Percentiles rank a stretch among this genome's conserved stretches.
These are phyloP conservation scores for Schizaphis graminum DNA, from an alignment of 2,888 invertebrate genomes.

Conservation along the genomic window DNA sequence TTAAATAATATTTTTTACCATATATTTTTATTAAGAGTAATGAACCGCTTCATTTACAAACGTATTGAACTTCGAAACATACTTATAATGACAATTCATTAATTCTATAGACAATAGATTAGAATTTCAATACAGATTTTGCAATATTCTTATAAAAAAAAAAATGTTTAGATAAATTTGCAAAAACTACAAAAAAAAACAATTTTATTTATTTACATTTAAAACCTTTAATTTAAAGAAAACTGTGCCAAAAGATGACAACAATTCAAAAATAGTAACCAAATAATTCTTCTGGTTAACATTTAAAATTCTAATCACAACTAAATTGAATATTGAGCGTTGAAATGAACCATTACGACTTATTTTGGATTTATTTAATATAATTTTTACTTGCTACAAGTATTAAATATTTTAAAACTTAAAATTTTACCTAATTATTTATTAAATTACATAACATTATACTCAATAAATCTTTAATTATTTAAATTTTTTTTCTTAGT, in stretches of 20 bases:
- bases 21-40: not conserved
- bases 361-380: slow-evolving; percentile 4
- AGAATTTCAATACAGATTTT: not conserved
- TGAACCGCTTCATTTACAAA: not conserved
- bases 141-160: not conserved
- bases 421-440: not conserved
- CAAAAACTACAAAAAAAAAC: not conserved
- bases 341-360: not conserved
- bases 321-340: not conserved
- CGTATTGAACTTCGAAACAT: not conserved
- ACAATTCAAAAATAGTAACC: not conserved
- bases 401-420: not conserved
- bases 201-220: not conserved
- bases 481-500: not conserved
- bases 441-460: not conserved
- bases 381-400: not conserved
- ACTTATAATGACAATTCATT: not conserved
- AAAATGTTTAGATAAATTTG: not conserved
- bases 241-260: not conserved
- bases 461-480: not conserved
- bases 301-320: not conserved
- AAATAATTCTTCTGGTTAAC: not conserved
- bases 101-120: not conserved
- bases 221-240: not conserved
- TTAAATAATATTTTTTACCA: not conserved